Base-by-base conservation (phyloP, 2,888 invertebrate genomes). In the Nowickia ferox region DNA sequence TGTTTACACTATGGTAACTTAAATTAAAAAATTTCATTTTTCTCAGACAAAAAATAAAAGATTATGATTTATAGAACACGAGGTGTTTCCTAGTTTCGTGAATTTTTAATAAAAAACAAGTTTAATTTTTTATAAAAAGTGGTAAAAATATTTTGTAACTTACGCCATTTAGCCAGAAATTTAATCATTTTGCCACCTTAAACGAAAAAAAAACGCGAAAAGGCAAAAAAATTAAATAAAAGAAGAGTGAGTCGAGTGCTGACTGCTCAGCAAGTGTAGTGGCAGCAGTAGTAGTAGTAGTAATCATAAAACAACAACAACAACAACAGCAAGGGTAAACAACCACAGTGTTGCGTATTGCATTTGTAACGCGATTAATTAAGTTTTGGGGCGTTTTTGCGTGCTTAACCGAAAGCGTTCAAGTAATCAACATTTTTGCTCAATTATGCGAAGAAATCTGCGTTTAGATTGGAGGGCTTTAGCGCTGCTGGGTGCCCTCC, bases 401-500 rank as follows among this genome's bases (percentile, higher is more conserved):
- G 59, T 66, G 80, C 76, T 69, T 57, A 53, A 59, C 48, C 81
- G 59, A 75, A 79, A 78, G 59, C 55, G 55, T 76, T 82, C 78
- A 77, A 66, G 59, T 69, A 84, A 82, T 77, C 81, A 84, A 69
- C 48, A 79, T 84, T 84, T 79, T 74, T 77, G 46, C 89, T 91
- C 89, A 90, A 92, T 91, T 90, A 92, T 93, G 92, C 91, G 91
- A 90, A 92, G 90, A 90, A 91, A 90, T 88, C 87, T 90, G 89
- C 91, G 92, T 88, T 90, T 91, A 89, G 90, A 90, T 89, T 91
- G 92, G 91, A 91, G 92, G 92, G 93, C 93, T 93, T 93, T 93
- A 90, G 93, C 93, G 89, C 90, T 91, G 92, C 92, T 92, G 90
- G 92, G 92, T 91, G 93, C 93, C 92, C 92, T 93, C 93, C 93